phyloP scores from a whole-genome alignment of 1,140 invertebrate genomes.

The Caligus rogercresseyi region DNA sequence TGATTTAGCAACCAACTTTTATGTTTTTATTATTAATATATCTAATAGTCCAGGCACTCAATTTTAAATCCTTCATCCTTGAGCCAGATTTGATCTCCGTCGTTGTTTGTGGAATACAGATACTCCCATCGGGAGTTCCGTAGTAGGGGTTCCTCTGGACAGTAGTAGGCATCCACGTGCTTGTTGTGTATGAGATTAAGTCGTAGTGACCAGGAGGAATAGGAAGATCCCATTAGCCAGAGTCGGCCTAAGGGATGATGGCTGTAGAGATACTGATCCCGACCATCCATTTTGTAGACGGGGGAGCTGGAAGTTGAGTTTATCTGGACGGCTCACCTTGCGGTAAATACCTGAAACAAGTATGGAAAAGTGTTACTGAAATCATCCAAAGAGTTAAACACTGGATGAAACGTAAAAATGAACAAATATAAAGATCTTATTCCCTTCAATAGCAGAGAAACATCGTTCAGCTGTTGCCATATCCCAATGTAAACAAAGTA shows the following conservation, averaged over 20 bases:
- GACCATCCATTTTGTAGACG: neutral
- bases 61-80: neutral
- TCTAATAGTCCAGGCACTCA: neutral
- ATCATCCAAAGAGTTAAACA: no score
- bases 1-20: no score
- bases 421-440: no score
- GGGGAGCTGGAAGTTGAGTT: neutral
- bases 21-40: no score
- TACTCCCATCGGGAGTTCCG: neutral
- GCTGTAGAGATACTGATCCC: neutral
- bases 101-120: neutral
- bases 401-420: no score
- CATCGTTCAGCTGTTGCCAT: no score
- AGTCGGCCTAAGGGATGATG: slow-evolving; percentile 9
- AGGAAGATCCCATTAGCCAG: slow-evolving; percentile 5
- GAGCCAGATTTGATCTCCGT: neutral
- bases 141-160: neutral
- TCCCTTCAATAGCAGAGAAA: no score
- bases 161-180: neutral
- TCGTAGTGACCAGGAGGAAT: slow-evolving; percentile 2
- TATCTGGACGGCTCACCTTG: neutral
- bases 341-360: neutral
- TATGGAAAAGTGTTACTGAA: no score
- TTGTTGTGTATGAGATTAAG: slow-evolving; percentile 1
- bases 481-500: no score